Base-by-base conservation (phyloP, 2,113 vertebrate species). In the Onychostruthus taczanowskii region DNA sequence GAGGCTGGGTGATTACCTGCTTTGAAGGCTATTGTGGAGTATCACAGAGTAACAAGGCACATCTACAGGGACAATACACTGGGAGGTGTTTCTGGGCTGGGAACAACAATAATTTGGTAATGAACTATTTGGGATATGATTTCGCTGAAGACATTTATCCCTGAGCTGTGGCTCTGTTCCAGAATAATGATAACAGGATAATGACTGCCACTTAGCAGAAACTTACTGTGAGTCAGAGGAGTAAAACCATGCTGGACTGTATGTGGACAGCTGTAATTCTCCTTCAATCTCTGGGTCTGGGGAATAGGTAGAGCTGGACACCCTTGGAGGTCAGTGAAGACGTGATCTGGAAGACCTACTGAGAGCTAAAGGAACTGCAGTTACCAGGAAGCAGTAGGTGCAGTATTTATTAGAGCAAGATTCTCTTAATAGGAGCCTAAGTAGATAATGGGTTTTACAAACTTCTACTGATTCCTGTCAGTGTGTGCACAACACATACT, bases 41-140 rank as follows among this genome's bases (percentile, higher is more conserved):
- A 2, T 33, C 23, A 18, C 6, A 18, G 15, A 30, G 12, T 9
- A 27, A 50, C 6, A 19, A 0, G 5, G 23, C 2, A 19, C 21
- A 58, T 20, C 41, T 66, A 11, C 17, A 56, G 30, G 19, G 35
- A 9, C 11, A 82, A 31, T 37, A 30, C 23, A 14, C 19, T 27
- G 27, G 47, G 31, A 89, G 27, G 13, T 37, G 37, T 58, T 66
- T 90, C 37, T 55, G 67, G n/a, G 9, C 39, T 47, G 47, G 33
- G 37, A 86, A 58, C 16, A 76, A 11, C 21, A 80, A 15, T 31
- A 55, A 59, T 74, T 84, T 47, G 22, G n/a, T 69, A 37, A 62
- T 63, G 28, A 89, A 26, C 23, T 79, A 8, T 63, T 50, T 73
- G 39, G 24, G 47, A 28, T 70, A 44, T 26, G 12, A 37, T 61